Base-by-base conservation (phyloP, 2,113 vertebrate genomes). In the Ammodramus savannarum region DNA sequence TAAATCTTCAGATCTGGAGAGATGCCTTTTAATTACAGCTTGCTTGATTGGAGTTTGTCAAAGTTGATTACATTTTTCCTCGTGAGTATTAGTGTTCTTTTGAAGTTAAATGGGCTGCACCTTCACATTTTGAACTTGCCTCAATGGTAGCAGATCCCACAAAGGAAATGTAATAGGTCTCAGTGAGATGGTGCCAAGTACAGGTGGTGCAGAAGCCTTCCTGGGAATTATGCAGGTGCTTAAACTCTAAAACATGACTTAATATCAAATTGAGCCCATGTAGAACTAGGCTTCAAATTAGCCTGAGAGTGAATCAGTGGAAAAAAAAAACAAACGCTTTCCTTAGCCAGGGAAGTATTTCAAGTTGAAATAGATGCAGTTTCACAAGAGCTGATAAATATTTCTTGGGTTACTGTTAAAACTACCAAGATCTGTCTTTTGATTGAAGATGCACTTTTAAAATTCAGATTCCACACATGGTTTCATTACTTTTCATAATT, bases 1-100 rank as follows among this genome's bases (percentile, higher is more conserved):
- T 54, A 75, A 41, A 63, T 90, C 23, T 66, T 65, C 74, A 27
- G 31, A 66, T 76, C 62, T 90, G 67, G 36, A 76, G 94, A 63
- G 59, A 58, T 73, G 27, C 29, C 79, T 95, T 92, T 78, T 94
- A 90, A 88, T 94, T 94, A 90, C 39, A 83, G 34, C 19, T 93
- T 76, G 26, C 54, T 86, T 91, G 84, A 79, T 71, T 90, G 59
- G 54, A 90, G 34, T 83, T 78, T 85, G 43, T 75, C 2, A 23
- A 51, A 73, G 36, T 55, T 85, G 84, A 85, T 91, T 80, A 36
- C n/a, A 20, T 85, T 87, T 92, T 71, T 48, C 36, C 74, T 76
- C 49, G 3, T 21, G 66, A 79, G 62, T 29, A 32, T 79, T 55
- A 21, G 27, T 57, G 15, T n/a, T 78, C 27, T 73, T 87, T 85